Conservation (phyloP, 2,113 vertebrate species). For the Hiodon tergisus region DNA sequence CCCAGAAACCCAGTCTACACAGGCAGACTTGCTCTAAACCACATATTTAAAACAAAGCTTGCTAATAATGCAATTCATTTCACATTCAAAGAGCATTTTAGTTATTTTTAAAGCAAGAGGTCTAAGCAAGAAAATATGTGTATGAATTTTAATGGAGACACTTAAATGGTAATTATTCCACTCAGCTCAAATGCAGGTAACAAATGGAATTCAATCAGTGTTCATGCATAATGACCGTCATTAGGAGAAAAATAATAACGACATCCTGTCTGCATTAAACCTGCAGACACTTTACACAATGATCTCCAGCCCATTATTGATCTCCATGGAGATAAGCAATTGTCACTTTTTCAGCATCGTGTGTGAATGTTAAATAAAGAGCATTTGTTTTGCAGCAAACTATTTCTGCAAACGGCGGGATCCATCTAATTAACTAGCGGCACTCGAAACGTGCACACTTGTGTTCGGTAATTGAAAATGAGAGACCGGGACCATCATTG, state of each 20-base stretch:
- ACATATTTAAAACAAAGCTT: constrained; percentile 55
- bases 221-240: constrained; percentile 95
- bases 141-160: constrained; percentile 99
- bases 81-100: constrained; percentile 94
- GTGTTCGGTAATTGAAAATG: constrained; percentile 79
- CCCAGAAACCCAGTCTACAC: constrained; percentile 20
- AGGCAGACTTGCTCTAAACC: constrained; percentile 50
- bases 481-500: constrained; percentile 40
- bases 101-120: constrained; percentile 95
- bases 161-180: constrained; percentile 99
- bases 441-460: constrained; percentile 82
- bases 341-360: constrained; percentile 98
- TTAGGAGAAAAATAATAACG: constrained; percentile 99
- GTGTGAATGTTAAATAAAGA: constrained; percentile 96
- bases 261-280: constrained; percentile 99
- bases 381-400: constrained; percentile 87
- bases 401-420: constrained; percentile 83
- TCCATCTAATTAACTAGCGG: constrained; percentile 78
- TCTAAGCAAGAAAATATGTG: constrained; percentile 98
- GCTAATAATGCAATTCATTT: constrained; percentile 78
- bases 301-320: constrained; percentile 99
- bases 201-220: constrained; percentile 99
- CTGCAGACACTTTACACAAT: constrained; percentile 98
- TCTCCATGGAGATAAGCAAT: constrained; percentile 99
- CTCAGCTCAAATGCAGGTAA: constrained; percentile 99